phyloP scores from a whole-genome alignment of 2,797 vertebrate species.

The Pseudopleuronectes americanus region DNA sequence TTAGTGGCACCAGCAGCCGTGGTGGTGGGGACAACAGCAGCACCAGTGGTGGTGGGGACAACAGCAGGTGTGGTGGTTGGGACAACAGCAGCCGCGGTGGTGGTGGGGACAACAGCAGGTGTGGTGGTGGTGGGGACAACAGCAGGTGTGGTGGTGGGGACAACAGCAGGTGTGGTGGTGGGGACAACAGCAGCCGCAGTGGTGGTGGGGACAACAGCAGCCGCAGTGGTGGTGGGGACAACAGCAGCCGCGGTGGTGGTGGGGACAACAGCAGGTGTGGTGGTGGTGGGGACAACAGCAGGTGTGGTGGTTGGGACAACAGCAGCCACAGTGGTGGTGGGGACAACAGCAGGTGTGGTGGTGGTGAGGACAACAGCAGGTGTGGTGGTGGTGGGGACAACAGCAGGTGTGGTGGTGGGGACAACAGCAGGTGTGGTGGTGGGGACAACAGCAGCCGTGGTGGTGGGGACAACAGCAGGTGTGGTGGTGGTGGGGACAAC shows the following conservation, averaged over 20 bases:
- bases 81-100: too few species aligned
- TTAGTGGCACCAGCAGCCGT: neutral
- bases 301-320: rapidly evolving
- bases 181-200: rapidly evolving
- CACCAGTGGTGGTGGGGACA: too few species aligned
- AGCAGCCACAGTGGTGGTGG: neutral
- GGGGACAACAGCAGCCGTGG: rapidly evolving
- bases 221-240: neutral
- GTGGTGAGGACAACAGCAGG: rapidly evolving
- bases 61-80: too few species aligned
- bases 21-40: rapidly evolving
- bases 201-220: too few species aligned
- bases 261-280: rapidly evolving
- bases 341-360: rapidly evolving
- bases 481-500: too few species aligned
- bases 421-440: rapidly evolving
- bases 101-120: too few species aligned
- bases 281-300: too few species aligned
- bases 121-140: rapidly evolving
- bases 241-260: rapidly evolving
- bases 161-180: rapidly evolving
- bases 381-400: too few species aligned
- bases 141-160: too few species aligned
- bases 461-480: rapidly evolving
- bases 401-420: rapidly evolving